Percentiles rank a stretch among this genome's conserved stretches.
Evolutionary conservation across 2,888 invertebrate species (phyloP).

Genomic region (Diplolepis rosae): DNA sequence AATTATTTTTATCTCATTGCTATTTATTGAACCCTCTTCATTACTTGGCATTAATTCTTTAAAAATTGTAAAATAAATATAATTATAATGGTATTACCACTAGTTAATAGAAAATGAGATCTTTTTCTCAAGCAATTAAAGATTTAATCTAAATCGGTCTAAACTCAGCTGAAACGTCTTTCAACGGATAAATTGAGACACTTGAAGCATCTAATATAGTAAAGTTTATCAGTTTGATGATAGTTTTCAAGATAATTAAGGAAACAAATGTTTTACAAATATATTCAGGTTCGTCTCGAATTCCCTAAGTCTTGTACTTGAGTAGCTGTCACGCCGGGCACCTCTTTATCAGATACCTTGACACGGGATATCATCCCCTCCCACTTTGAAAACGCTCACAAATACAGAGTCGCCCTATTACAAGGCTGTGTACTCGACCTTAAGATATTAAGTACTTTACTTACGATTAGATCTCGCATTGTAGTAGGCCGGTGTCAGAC

Average conservation of each 20-base stretch:
- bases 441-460: conserved; percentile 74
- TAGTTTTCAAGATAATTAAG: background rate
- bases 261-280: background rate
- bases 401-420: conserved; percentile 48
- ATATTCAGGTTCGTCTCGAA: conserved; percentile 29
- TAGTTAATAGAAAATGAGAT: too few relatives aligned
- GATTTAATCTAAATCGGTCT: too few relatives aligned
- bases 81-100: too few relatives aligned
- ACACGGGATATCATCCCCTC: conserved; percentile 51
- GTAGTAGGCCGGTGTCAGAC: conserved; percentile 70
- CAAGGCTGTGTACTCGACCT: conserved; percentile 63
- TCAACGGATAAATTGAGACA: too few relatives aligned
- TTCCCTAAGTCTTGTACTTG: conserved; percentile 54
- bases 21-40: too few relatives aligned
- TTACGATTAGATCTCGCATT: conserved; percentile 74
- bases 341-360: conserved; percentile 68
- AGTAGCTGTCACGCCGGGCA: conserved; percentile 65
- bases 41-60: too few relatives aligned
- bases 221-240: too few relatives aligned
- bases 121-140: too few relatives aligned
- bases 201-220: too few relatives aligned
- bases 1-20: too few relatives aligned
- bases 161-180: too few relatives aligned
- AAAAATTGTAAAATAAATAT: too few relatives aligned
- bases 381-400: conserved; percentile 44